These are phyloP conservation scores for Macropus fuliginosus DNA, from an alignment of 2,797 vertebrate genomes.

Conservation along the genomic window DNA sequence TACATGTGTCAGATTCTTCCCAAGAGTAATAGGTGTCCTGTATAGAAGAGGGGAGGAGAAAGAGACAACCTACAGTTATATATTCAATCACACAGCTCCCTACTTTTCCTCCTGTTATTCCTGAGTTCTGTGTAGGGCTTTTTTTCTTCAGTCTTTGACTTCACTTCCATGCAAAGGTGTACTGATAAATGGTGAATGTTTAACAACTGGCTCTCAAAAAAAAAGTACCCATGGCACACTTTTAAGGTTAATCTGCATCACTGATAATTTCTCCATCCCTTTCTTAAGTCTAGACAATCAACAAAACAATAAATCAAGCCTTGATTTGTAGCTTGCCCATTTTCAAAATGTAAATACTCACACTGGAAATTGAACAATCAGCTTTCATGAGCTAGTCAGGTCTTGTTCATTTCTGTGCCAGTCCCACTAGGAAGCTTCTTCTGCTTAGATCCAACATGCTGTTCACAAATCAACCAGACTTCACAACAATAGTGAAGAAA, in stretches of 20 bases:
- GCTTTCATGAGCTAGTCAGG: not conserved
- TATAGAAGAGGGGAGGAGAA: not conserved
- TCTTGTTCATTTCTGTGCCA: not conserved
- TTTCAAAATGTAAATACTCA: not conserved
- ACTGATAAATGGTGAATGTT: not conserved
- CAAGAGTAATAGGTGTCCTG: not conserved
- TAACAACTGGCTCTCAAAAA: not conserved
- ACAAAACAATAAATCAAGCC: not conserved
- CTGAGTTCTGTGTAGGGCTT: not conserved
- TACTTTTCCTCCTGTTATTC: not conserved
- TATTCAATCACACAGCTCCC: not conserved
- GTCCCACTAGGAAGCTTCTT: not conserved
- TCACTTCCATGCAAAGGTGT: not conserved
- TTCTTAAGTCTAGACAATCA: not conserved
- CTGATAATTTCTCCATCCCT: not conserved
- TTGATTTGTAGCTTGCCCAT: not conserved
- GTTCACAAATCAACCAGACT: not conserved
- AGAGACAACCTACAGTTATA: not conserved
- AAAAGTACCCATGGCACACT: not conserved
- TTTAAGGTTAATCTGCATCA: not conserved
- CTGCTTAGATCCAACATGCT: not conserved
- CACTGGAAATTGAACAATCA: not conserved
- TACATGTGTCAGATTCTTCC: not conserved
- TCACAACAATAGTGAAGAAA: not conserved
- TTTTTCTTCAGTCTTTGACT: not conserved